Percentiles rank a stretch among this genome's conserved stretches.
Conservation (phyloP, 2,797 vertebrate genomes). For the Aotus griseimembra region DNA sequence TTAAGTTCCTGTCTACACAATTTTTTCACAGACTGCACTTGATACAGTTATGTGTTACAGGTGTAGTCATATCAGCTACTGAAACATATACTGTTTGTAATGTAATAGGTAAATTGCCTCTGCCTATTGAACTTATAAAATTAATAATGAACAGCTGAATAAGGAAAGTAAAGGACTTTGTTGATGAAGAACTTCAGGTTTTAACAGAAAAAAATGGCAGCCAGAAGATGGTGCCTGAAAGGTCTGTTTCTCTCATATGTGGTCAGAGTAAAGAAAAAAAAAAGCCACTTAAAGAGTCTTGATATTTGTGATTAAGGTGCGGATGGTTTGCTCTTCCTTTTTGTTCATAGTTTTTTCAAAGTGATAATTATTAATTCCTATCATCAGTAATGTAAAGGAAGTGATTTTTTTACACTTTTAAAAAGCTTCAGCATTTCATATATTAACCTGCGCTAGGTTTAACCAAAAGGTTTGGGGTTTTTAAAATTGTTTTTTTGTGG, state of each 20-base stretch:
- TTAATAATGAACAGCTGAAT: not conserved
- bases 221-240: not conserved
- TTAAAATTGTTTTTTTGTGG: not conserved
- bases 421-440: conserved; percentile 5
- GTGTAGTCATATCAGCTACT: not conserved
- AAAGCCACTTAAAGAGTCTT: not conserved
- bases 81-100: not conserved
- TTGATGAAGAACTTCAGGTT: not conserved
- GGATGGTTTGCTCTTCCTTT: not conserved
- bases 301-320: not conserved
- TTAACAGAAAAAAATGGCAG: not conserved
- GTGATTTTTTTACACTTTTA: not conserved
- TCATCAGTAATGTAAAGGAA: not conserved
- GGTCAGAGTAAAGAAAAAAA: not conserved
- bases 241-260: not conserved
- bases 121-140: conserved; percentile 2
- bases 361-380: not conserved
- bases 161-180: conserved; percentile 29
- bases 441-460: conserved; percentile 32
- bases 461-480: conserved; percentile 7
- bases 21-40: not conserved
- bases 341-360: not conserved
- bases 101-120: not conserved
- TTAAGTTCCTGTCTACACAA: conserved; percentile 1
- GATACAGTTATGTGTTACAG: not conserved